phyloP scores from a whole-genome alignment of 2,888 invertebrate species.

The Nomada ruficornis region DNA sequence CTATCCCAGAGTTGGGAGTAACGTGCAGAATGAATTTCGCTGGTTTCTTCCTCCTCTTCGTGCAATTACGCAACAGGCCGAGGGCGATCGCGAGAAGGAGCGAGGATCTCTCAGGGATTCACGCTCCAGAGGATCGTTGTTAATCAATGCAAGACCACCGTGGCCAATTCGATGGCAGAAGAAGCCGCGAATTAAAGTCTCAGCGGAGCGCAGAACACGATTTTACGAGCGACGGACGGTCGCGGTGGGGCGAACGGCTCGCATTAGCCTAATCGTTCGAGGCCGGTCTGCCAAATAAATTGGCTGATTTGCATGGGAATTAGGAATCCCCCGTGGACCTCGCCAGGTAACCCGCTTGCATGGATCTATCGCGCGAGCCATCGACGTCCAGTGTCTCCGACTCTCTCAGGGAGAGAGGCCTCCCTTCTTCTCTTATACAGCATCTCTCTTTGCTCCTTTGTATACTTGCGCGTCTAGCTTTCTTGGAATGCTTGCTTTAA shows the following conservation, averaged over 20 bases:
- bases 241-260: conserved; percentile 56
- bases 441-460: conserved; percentile 13
- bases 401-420: conserved; percentile 14
- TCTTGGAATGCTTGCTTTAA: conserved; percentile 13
- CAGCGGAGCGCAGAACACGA: conserved; percentile 63
- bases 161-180: conserved; percentile 52
- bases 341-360: conserved; percentile 34
- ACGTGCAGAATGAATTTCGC: neutral
- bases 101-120: conserved; percentile 60
- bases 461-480: conserved; percentile 9
- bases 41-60: neutral
- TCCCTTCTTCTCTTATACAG: neutral
- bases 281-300: conserved; percentile 80
- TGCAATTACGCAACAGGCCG: conserved; percentile 17
- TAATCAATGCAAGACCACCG: conserved; percentile 73
- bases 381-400: conserved; percentile 53
- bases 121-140: conserved; percentile 66
- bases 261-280: conserved; percentile 81
- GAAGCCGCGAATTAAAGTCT: conserved; percentile 70
- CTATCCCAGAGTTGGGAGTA: neutral
- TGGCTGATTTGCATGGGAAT: conserved; percentile 83
- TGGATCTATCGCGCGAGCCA: conserved; percentile 60
- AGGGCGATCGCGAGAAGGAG: conserved; percentile 10
- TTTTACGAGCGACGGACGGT: conserved; percentile 66
- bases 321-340: conserved; percentile 72